A percentile compares a stretch with the other conserved stretches of the same genome.
Evolutionary conservation across 2,113 vertebrate species (phyloP).

Genomic region (Xenopus laevis): DNA sequence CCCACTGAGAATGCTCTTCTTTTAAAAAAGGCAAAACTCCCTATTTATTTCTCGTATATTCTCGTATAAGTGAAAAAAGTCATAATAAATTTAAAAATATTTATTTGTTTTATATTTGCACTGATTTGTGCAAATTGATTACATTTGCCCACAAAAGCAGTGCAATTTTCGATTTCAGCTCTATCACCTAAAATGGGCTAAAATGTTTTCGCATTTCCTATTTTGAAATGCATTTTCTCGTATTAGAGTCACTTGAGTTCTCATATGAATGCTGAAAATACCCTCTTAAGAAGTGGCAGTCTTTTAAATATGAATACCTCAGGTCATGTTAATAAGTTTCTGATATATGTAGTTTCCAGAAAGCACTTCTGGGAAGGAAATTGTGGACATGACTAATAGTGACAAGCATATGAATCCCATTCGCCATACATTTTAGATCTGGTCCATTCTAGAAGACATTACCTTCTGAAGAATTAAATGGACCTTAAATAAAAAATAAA

Average conservation of each 20-base stretch:
- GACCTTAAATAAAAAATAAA: slow-evolving; percentile 69
- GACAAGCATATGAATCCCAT: slow-evolving; percentile 66
- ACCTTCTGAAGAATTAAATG: slow-evolving; percentile 61
- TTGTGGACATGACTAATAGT: slow-evolving; percentile 62
- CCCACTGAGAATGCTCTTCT: no score
- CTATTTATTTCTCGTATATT: no score
- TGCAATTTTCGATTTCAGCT: no score
- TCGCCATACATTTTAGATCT: slow-evolving; percentile 49
- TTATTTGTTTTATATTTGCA: no score
- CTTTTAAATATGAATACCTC: slow-evolving; percentile 68
- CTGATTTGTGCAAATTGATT: no score
- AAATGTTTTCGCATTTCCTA: not conserved
- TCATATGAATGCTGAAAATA: slow-evolving; percentile 68
- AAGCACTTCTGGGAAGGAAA: slow-evolving; percentile 66
- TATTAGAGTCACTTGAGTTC: slow-evolving; percentile 60
- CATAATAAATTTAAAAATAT: no score
- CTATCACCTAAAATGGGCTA: no score
- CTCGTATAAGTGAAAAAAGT: no score
- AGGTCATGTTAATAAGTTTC: slow-evolving; percentile 74
- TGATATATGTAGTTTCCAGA: slow-evolving; percentile 71
- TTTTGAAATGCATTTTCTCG: slow-evolving; percentile 49
- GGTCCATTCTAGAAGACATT: slow-evolving; percentile 53
- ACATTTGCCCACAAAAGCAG: no score
- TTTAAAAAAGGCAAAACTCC: no score
- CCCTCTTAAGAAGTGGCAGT: slow-evolving; percentile 61